These are phyloP conservation scores for Drepana arcuata DNA, from an alignment of 1,140 invertebrate species.

Conservation along the genomic window DNA sequence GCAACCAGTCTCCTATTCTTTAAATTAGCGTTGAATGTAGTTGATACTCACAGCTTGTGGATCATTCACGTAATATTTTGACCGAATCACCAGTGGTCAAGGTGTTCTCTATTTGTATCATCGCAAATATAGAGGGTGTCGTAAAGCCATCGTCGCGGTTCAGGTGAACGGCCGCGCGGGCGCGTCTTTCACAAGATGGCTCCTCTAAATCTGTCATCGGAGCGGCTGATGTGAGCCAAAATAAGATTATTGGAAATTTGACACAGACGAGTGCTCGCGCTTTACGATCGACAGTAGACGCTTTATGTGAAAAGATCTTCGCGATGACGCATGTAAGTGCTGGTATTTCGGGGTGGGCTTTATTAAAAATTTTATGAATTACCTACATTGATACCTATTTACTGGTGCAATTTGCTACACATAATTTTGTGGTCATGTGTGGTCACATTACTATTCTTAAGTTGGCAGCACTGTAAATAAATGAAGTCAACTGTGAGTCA, in stretches of 20 bases:
- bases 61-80: constrained; percentile 6
- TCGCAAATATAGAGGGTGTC: constrained; percentile 47
- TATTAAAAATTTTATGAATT: background rate
- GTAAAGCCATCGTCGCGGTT: constrained; percentile 57
- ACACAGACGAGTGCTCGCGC: constrained; percentile 44
- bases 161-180: constrained; percentile 61
- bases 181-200: constrained; percentile 58
- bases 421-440: no score
- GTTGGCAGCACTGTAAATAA: no score
- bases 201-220: constrained; percentile 63
- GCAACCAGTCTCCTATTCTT: no score
- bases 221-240: constrained; percentile 66
- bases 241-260: constrained; percentile 70
- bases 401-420: background rate
- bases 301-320: constrained; percentile 28
- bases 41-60: no score
- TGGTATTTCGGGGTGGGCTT: constrained; percentile 36
- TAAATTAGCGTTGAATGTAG: no score
- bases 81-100: constrained; percentile 29
- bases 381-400: background rate
- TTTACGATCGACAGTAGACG: constrained; percentile 49
- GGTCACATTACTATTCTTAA: no score
- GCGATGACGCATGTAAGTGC: constrained; percentile 58
- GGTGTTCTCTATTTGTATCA: constrained; percentile 59
- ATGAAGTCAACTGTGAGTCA: no score